Evolutionary conservation across 2,797 vertebrate species (phyloP), one percentile per base, ranked within the genome.

Genomic region (Australoheros facetus): DNA sequence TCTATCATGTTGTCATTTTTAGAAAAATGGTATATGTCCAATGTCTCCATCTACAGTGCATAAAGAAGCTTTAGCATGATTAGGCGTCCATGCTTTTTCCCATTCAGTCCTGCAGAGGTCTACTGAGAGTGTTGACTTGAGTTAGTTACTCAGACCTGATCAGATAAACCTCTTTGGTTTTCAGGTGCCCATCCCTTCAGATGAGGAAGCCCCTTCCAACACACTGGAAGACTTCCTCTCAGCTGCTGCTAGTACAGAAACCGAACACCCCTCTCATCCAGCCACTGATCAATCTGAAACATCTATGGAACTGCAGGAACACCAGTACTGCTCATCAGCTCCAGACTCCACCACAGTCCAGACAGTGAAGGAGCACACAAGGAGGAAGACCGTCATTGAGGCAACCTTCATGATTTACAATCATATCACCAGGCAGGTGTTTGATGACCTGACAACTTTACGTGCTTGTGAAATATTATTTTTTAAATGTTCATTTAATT

Each of bases 251-350:
- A 37, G 82, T 12, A 58, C 82, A 1, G 48, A 79, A 19, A 23
- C 55, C 2, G 0, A 55, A 2, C 66, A 55, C 0, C 12, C 57
- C 6, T 26, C 81, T 2, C 77, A 71, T 1, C 48, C 26, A 5
- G 4, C 28, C 7, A 53, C 58, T 0, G 59, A 55, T 45, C 56
- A 1, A 4, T 23, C 13, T 1, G 88, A 83, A 17, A 11, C 71
- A 0, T 48, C 59, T 0, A 8, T 9, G 7, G 75, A 74, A 42
- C 76, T 90, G 42, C 86, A 87, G 75, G 92, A 93, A 11, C 93
- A 94, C 56, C 89, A 85, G 88, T 93, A 92, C 86, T 87, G 82
- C 55, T 89, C 89, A 23, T 82, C 85, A 0, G 79, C 78, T 11
- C 78, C 88, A 0, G 80, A 91, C 58, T 34, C 71, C 56, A 70